These are phyloP conservation scores for Apostichopus japonicus DNA, from an alignment of 35 echinoderm and acorn worm species.

Conservation along the genomic window DNA sequence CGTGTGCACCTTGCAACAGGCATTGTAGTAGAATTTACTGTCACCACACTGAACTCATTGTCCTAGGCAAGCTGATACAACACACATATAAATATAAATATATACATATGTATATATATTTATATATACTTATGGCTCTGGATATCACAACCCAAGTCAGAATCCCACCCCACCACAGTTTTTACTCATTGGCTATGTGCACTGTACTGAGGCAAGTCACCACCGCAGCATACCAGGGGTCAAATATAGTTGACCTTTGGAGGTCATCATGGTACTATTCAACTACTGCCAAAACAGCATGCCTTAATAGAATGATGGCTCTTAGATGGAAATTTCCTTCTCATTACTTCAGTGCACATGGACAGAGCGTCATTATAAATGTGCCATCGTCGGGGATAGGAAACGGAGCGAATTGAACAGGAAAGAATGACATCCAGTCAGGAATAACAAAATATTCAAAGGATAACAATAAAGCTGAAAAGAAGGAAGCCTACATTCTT, in stretches of 20 bases:
- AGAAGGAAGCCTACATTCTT: too few species aligned
- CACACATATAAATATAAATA: too few species aligned
- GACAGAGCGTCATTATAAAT: conserved; percentile 46
- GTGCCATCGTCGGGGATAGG: background rate
- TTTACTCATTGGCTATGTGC: background rate
- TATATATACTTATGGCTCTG: too few species aligned
- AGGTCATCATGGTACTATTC: conserved; percentile 31
- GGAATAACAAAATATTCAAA: too few species aligned
- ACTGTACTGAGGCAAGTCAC: conserved; percentile 23
- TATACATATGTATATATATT: too few species aligned
- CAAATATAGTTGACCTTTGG: conserved; percentile 24
- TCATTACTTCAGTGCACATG: conserved; percentile 38
- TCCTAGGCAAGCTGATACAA: too few species aligned
- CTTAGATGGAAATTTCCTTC: conserved; percentile 36
- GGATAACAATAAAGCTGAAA: too few species aligned
- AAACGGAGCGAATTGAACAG: conserved; percentile 1
- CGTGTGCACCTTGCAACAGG: too few species aligned
- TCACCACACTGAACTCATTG: too few species aligned
- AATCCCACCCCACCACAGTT: background rate
- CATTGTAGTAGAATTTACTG: too few species aligned
- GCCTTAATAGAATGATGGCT: conserved; percentile 1
- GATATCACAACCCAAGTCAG: background rate
- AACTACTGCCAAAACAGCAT: conserved; percentile 21
- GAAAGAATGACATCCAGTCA: background rate
- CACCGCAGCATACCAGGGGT: conserved; percentile 36